Evolutionary conservation across 2,113 vertebrate species (phyloP).

Genomic region (Burhinus oedicnemus): DNA sequence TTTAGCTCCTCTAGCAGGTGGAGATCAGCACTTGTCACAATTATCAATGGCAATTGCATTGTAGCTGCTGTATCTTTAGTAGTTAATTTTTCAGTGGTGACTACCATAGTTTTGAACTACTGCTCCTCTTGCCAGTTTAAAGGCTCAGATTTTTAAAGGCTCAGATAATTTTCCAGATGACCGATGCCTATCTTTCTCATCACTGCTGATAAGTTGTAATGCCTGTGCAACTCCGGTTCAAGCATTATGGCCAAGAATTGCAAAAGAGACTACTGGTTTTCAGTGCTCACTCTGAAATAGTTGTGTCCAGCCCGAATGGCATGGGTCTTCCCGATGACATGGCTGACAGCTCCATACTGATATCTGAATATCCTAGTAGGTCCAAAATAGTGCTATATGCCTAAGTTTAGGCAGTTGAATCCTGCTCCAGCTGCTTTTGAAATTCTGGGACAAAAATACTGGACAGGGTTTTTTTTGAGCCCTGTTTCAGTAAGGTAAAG

Average conservation of each 20-base stretch:
- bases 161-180: neutral
- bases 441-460: neutral
- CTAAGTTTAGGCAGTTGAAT: neutral
- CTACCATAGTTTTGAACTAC: neutral
- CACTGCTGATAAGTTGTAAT: neutral
- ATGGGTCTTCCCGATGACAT: neutral
- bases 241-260: neutral
- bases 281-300: neutral
- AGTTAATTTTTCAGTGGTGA: neutral
- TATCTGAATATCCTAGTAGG: neutral
- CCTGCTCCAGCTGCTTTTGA: neutral
- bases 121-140: neutral
- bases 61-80: neutral
- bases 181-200: neutral
- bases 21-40: neutral
- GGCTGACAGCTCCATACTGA: neutral
- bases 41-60: neutral
- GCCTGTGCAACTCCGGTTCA: neutral
- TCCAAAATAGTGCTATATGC: neutral
- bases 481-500: neutral
- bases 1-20: neutral
- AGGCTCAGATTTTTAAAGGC: neutral
- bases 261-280: neutral
- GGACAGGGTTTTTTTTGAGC: neutral
- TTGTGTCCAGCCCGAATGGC: neutral